phyloP scores from a whole-genome alignment of 1,140 invertebrate species.

The Hycleus phaleratus region DNA sequence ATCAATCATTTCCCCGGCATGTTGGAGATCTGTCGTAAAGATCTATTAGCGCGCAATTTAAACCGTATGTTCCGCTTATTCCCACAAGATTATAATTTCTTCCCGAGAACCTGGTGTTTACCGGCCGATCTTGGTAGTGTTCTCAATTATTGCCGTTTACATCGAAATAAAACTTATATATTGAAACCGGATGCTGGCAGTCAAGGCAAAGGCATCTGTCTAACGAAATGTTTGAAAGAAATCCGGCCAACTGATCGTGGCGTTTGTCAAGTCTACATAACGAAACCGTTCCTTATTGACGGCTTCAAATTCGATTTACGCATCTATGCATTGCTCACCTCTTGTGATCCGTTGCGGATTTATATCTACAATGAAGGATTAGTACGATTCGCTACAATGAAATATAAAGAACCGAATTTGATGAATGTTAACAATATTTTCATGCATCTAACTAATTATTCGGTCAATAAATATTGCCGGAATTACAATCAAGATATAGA shows the following conservation, averaged over 20 bases:
- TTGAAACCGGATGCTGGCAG: slow-evolving; percentile 82
- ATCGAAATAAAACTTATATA: slow-evolving; percentile 74
- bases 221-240: slow-evolving; percentile 69
- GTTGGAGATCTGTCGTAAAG: slow-evolving; percentile 83
- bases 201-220: slow-evolving; percentile 77
- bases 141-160: slow-evolving; percentile 53
- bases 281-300: slow-evolving; percentile 80
- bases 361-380: slow-evolving; percentile 95
- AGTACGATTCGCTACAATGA: slow-evolving; percentile 80
- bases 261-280: slow-evolving; percentile 75
- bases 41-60: slow-evolving; percentile 74
- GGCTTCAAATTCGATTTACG: slow-evolving; percentile 96
- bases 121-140: slow-evolving; percentile 72
- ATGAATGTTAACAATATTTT: slow-evolving; percentile 78
- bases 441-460: slow-evolving; percentile 98
- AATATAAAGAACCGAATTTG: slow-evolving; percentile 71
- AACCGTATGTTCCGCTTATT: slow-evolving; percentile 80
- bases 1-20: slow-evolving; percentile 91
- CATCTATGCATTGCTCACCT: slow-evolving; percentile 89
- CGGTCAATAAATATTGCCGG: slow-evolving; percentile 84
- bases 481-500: slow-evolving; percentile 69
- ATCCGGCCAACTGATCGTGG: slow-evolving; percentile 69
- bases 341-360: slow-evolving; percentile 85
- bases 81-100: slow-evolving; percentile 84
- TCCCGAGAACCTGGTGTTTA: slow-evolving; percentile 88